Base-by-base conservation (phyloP, 2,888 invertebrate species). In the Bembecia ichneumoniformis region DNA sequence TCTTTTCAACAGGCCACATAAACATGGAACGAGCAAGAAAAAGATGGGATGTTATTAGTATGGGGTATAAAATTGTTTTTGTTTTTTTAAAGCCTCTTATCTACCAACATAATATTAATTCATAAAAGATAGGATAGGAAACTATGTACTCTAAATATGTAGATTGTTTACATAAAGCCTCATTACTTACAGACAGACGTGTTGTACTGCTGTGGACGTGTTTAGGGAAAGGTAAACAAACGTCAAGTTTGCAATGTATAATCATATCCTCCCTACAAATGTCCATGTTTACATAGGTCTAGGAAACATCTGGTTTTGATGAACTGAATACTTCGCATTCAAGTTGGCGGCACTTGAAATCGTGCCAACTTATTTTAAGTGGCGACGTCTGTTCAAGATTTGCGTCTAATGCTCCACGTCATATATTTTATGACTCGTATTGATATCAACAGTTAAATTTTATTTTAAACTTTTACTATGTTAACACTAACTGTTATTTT, bases 341-440 rank as follows among this genome's bases (percentile, higher is more conserved):
- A 79, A 81, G 82, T 82, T 82, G 77, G 76, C 69, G 72, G 74
- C 77, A 77, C 77, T 87, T 84, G 84, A 84, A 82, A 75, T 71
- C 79, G 77, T 86, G 84, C 84, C 86, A 87, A 82, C 74, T 82
- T 84, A 84, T 86, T 86, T 84, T 79, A 83, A 86, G 82, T 82
- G 80, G 77, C 76, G 75, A 79, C 75, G 77, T 75, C 82, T 82
- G 82, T 69, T 76, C 66, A 69, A 81, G 80, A 82, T 77, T 77
- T 78, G 77, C 74, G 72, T 74, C 71, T 79, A 74, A 77, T 77
- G 71, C 67, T 64, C 66, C 60, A 55, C 56, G 65, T 66, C 68
- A 62, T 70, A 62, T 55, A 73, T 74, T 75, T 77, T 71, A 77
- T 66, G 58, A 63, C 62, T 63, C 64, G 56, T 71, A 74, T 71